A percentile compares a stretch with the other conserved stretches of the same genome.
Conservation (phyloP, 2,797 vertebrate genomes). For the Arctocebus calabarensis region DNA sequence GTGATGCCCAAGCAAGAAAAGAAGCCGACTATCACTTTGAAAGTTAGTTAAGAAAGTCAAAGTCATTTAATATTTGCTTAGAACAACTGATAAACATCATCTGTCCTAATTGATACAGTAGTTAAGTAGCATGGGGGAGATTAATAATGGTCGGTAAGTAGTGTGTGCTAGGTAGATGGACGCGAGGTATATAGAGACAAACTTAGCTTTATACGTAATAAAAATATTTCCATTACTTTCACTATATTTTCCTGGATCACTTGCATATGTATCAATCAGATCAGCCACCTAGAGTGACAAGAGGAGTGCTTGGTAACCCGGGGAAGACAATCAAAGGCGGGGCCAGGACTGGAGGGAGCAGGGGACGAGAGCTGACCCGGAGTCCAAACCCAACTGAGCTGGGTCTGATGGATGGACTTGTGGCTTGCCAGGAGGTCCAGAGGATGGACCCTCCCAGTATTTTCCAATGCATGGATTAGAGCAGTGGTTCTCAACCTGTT, state of each 20-base stretch:
- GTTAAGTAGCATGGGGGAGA: not conserved
- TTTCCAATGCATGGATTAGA: not conserved
- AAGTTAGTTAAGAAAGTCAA: not conserved
- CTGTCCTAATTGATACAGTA: not conserved
- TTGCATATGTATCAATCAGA: not conserved
- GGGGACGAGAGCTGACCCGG: rapidly evolving
- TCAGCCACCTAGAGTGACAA: not conserved
- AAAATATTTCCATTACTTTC: not conserved
- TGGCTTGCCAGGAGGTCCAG: not conserved
- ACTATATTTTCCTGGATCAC: not conserved
- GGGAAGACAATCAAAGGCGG: not conserved
- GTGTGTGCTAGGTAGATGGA: not conserved
- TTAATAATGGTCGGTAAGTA: not conserved
- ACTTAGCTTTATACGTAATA: not conserved
- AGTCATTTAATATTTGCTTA: not conserved
- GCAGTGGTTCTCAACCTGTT: too few relatives aligned
- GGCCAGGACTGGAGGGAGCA: not conserved
- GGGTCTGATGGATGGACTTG: rapidly evolving
- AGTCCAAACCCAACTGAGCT: rapidly evolving
- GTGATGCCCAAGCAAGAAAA: not conserved
- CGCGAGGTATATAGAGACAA: not conserved
- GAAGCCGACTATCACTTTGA: not conserved
- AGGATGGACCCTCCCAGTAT: not conserved
- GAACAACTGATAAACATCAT: not conserved
- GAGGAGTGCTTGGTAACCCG: not conserved